Percentiles rank a stretch among this genome's conserved stretches.
Conservation (phyloP, 2,113 vertebrate species). For the Leptobrachium ailaonicum region DNA sequence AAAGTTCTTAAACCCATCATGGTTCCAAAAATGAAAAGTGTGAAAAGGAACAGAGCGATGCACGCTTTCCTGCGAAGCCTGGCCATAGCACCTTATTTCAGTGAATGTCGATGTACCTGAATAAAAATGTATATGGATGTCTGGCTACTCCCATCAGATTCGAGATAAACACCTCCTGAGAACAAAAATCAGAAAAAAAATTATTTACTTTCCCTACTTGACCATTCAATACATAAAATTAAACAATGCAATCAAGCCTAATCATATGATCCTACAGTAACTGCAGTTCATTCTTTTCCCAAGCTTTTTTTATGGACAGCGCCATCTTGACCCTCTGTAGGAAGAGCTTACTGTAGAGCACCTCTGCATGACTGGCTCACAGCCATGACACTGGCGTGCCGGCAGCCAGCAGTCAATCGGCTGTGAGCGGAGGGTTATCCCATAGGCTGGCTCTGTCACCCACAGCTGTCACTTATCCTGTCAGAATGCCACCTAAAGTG, state of each 20-base stretch:
- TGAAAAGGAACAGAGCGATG: slow-evolving; percentile 82
- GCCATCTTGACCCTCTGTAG: too few species aligned
- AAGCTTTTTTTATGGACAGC: too few species aligned
- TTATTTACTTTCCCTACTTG: neutral
- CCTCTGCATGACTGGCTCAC: too few species aligned
- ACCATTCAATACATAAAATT: neutral
- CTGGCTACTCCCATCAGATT: neutral
- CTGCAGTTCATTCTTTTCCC: neutral
- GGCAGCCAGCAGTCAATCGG: too few species aligned
- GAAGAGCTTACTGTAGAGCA: too few species aligned
- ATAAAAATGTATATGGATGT: neutral
- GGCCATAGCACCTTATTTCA: slow-evolving; percentile 67
- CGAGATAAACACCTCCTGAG: neutral
- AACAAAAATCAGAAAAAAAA: neutral
- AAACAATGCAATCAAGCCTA: neutral
- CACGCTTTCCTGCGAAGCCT: slow-evolving; percentile 80
- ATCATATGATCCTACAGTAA: neutral
- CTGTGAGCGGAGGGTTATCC: too few species aligned
- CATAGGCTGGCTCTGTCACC: too few species aligned
- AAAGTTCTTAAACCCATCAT: slow-evolving; percentile 86
- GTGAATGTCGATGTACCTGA: neutral
- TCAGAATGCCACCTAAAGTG: too few species aligned
- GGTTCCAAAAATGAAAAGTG: slow-evolving; percentile 85
- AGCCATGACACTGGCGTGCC: too few species aligned
- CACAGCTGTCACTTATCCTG: too few species aligned